phyloP scores from a whole-genome alignment of 2,797 vertebrate genomes.

The Steatocranus sp. region DNA sequence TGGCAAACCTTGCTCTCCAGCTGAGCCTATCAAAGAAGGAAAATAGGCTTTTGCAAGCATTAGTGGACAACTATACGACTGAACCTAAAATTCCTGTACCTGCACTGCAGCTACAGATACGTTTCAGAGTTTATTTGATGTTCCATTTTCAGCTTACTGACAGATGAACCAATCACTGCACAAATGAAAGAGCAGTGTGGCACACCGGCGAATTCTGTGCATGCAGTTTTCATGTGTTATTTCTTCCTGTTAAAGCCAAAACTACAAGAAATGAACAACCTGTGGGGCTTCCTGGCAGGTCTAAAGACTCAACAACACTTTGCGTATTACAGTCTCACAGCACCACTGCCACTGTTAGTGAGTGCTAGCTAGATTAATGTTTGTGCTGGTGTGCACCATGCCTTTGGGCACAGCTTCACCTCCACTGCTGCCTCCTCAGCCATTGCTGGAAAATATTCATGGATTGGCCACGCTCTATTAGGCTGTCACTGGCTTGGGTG shows the following conservation, averaged over 20 bases:
- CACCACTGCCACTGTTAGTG: not conserved
- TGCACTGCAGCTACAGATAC: not conserved
- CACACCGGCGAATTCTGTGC: not conserved
- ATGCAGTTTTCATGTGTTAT: not conserved
- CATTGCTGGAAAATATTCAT: slow-evolving; percentile 71
- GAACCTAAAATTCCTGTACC: not conserved
- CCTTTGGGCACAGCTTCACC: slow-evolving; percentile 42
- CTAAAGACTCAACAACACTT: not conserved
- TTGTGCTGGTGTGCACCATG: slow-evolving; percentile 23
- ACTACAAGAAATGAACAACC: not conserved
- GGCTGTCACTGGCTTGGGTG: slow-evolving; percentile 68
- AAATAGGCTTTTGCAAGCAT: not conserved
- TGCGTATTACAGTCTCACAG: not conserved
- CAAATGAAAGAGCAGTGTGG: slow-evolving; percentile 30
- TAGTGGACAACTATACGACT: not conserved
- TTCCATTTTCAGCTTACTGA: slow-evolving; percentile 3
- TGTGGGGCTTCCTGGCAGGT: not conserved
- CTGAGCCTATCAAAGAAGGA: not conserved
- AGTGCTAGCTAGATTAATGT: slow-evolving; percentile 59
- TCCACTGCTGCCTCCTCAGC: slow-evolving; percentile 22
- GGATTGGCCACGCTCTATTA: slow-evolving; percentile 73
- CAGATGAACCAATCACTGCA: slow-evolving; percentile 21
- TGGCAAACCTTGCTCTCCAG: not conserved
- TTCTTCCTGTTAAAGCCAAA: not conserved
- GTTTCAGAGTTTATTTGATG: slow-evolving; percentile 2